Base-by-base conservation (phyloP, 1,140 invertebrate genomes). In the Coelopa frigida region DNA sequence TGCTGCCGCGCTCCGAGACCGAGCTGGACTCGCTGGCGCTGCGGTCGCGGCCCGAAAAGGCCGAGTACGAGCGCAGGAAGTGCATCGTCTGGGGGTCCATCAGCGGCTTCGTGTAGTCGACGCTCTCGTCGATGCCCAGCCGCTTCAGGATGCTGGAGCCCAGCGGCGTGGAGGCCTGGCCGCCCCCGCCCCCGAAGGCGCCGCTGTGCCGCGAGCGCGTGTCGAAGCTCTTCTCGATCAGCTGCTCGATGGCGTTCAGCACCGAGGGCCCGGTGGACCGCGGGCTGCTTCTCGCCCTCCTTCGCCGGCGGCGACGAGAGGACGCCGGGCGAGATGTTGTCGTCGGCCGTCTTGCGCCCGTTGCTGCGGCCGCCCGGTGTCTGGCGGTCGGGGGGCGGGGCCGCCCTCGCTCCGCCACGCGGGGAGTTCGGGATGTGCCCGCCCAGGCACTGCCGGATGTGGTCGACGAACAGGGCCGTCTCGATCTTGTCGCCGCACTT, bases 191-290 rank as follows among this genome's bases (percentile, higher is more conserved):
- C 6, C 35, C 5, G 11, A 42, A 46, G 18, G 72, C 73, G 8
- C 75, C 74, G n/a, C 73, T 72, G 70, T 88, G 82, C 39, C 84
- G 75, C 10, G 80, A 77, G 22, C 89, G 76, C 14, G 88, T 89
- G 61, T 94, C 92, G 64, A 98, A 97, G 70, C 92, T 96, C 68
- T 95, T 95, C 64, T 96, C 92, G 64, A 98, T 97, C 47, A 98
- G 76, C 61, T 94, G 94, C 71, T 98, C 93, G 56, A 97, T 91
- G 6, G 93, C 93, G 68, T 92, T 94, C 4, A 96, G 72, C 15
- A 96, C 93, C 0, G 92, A 95, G 4, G 87, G 86, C 1, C 83
- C 84, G 2, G 83, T 84, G 1, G 59, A n/a, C n/a, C n/a, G n/a
- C n/a, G n/a, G n/a, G 64, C 14, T 21, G 3, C 17, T 63, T 72